Base-by-base conservation (phyloP, 2,797 vertebrate genomes). In the Chaetophractus vellerosus region DNA sequence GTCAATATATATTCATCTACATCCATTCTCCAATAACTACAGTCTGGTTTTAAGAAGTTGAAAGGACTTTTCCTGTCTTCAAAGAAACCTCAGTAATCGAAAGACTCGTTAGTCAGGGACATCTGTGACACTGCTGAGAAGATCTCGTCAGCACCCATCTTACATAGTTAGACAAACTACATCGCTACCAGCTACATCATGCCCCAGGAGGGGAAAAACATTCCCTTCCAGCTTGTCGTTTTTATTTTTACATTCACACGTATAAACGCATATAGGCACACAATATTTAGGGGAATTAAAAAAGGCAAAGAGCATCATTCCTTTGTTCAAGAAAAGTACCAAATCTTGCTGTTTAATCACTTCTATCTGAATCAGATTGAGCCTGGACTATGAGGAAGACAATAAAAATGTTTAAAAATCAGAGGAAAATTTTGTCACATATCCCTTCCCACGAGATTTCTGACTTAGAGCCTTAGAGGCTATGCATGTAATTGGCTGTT, bases 31-130 rank as follows among this genome's bases (percentile, higher is more conserved):
- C 64, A 91, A 18, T 63, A 93, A 93, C 57, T 61, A 71, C 9
- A 93, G 45, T 92, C 50, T 76, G 31, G 9, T 88, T 96, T 74
- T 86, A 69, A 89, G 59, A 95, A 82, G 41, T 45, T 57, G 55
- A 94, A 90, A 64, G 0, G n/a, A 68, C 84, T 33, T 96, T 92
- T 93, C 71, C n/a, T 64, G 4, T 71, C 85, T 94, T 95, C 88
- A 93, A 95, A 94, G 69, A 95, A 94, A 75, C 38, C 36, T 68
- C 21, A 78, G 24, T 74, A 92, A 93, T 94, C 85, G 86, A 97
- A 78, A 89, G 41, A 1, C 52, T 92, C 64, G 4, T 90, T 80
- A 85, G 61, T 90, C 45, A 81, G 23, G 33, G 59, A 79, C 72
- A 82, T 95, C 74, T 94, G 23, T 68, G 38, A 26, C 33, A 64